phyloP scores from a whole-genome alignment of 2,113 vertebrate species.

The Zapus hudsonius region DNA sequence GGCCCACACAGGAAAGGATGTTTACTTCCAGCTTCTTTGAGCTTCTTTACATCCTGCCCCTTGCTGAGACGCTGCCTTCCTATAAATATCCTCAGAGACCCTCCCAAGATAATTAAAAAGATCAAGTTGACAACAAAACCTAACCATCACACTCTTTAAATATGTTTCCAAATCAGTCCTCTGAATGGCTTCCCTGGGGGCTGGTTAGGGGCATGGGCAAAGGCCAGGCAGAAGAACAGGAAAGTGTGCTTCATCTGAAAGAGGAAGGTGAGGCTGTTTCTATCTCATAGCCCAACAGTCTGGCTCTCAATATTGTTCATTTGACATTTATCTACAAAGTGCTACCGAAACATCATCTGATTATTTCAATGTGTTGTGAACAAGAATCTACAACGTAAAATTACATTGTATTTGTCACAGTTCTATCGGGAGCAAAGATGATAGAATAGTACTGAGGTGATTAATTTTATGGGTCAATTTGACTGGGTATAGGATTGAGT shows the following conservation, averaged over 20 bases:
- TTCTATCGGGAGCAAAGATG: neutral
- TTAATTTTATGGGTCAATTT: neutral
- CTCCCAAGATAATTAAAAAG: too few species aligned
- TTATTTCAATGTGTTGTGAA: neutral
- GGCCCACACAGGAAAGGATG: too few species aligned
- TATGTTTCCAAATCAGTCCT: neutral
- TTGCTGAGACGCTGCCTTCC: too few species aligned
- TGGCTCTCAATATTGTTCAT: neutral
- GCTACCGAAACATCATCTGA: neutral
- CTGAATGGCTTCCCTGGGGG: neutral
- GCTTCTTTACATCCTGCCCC: too few species aligned
- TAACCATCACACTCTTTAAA: too few species aligned
- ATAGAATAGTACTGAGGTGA: neutral
- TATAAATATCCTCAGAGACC: too few species aligned
- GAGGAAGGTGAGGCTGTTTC: neutral
- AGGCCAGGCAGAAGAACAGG: neutral
- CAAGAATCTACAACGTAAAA: neutral
- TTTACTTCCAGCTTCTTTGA: too few species aligned
- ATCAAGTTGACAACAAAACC: too few species aligned
- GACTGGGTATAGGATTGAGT: neutral
- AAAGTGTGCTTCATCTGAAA: slow-evolving; percentile 16
- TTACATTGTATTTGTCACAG: neutral
- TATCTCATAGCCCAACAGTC: neutral
- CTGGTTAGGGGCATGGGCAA: neutral
- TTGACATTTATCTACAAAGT: neutral